Evolutionary conservation across 2,888 invertebrate species (phyloP), one percentile per base, ranked within the genome.

Genomic region (Caenorhabditis japonica): DNA sequence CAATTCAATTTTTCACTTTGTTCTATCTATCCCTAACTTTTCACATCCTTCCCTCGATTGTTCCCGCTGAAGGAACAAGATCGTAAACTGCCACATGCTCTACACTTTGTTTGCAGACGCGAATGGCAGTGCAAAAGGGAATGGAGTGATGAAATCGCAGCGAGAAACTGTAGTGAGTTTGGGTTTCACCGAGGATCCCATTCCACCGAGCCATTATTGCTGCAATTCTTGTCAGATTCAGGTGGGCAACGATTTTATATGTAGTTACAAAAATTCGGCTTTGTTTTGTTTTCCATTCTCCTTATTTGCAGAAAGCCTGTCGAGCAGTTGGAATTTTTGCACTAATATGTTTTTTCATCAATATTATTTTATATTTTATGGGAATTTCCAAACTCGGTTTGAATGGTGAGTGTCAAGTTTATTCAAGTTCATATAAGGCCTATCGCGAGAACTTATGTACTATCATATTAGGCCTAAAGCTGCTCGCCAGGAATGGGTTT

Each of bases 281-380:
- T 13, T 27, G n/a, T 27, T 43, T 4, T 23, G 12, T 23, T 43
- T 23, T 23, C 27, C 15, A 12, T 38, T 19, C 13, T 52, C 17
- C 10, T 8, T 47, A 15, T 15, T 55, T 76, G 27, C 51, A 81
- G 81, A 81, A 71, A 76, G 53, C 60, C 15, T 76, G 79, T 34
- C 43, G 62, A 49, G 17, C 55, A 33, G 81, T 79, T 34, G 81
- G 74, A n/a, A 55, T 71, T 43, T 53, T 81, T 21, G 75, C 77
- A 1, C 25, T 77, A 8, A 49, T 77, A 19, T 75, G 79, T 25
- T 66, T 79, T 15, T 10, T 75, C 41, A 68, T 73, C 30, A 81
- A 81, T 59, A 21, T 74, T 12, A 19, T 77, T 1, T 30, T 81
- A 17, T 76, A 76, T 19, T 70, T 73, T 30, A 61, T 76, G 60